phyloP scores from a whole-genome alignment of 2,888 invertebrate genomes.

The Chaitophorus viminalis region DNA sequence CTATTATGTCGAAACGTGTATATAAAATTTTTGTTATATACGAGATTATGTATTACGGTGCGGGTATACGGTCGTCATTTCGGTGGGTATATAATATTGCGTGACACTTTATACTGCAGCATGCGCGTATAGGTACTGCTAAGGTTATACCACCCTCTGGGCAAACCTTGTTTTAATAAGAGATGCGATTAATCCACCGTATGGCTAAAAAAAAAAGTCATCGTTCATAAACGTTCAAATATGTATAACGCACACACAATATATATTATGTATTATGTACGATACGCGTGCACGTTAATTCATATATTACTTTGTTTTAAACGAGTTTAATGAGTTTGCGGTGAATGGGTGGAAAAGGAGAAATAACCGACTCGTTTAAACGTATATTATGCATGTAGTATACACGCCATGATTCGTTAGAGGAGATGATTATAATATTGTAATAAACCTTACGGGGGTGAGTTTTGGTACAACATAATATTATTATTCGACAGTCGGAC shows the following conservation, averaged over 20 bases:
- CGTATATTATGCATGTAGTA: no score
- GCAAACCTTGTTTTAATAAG: constrained; percentile 6
- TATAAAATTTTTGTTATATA: no score
- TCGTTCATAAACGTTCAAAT: constrained; percentile 12
- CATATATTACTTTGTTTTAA: constrained; percentile 24
- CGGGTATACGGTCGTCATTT: neutral
- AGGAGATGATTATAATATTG: neutral
- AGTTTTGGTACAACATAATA: neutral
- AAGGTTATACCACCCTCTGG: constrained; percentile 23
- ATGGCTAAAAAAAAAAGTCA: neutral
- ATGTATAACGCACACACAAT: neutral
- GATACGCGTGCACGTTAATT: constrained; percentile 5
- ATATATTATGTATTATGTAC: no score
- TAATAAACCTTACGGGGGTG: neutral
- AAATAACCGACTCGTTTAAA: no score
- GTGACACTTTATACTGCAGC: constrained; percentile 3
- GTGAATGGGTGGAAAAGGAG: neutral
- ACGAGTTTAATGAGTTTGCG: constrained; percentile 12
- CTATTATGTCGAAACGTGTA: neutral
- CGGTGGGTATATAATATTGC: constrained; percentile 3
- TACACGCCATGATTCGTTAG: neutral
- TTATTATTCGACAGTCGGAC: no score
- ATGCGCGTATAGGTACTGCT: neutral
- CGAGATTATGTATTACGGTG: no score
- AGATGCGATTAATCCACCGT: constrained; percentile 21